Evolutionary conservation across 2,888 invertebrate genomes (phyloP).

Genomic region (Eristalis arbustorum): DNA sequence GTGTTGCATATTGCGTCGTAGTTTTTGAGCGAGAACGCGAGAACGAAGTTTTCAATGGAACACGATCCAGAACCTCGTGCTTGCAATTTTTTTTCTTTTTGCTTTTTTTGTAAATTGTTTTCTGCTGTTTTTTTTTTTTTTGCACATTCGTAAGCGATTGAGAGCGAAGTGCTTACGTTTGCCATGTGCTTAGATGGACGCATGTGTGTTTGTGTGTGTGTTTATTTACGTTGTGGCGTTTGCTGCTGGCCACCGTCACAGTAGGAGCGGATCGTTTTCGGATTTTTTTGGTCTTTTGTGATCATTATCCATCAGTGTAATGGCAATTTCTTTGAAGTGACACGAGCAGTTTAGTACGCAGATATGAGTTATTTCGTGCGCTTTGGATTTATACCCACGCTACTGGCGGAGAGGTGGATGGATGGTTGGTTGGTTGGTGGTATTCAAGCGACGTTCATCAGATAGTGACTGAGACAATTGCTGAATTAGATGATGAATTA

Average conservation of each 20-base stretch:
- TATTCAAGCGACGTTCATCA: neutral
- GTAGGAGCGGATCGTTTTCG: neutral
- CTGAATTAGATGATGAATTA: slow-evolving; percentile 1
- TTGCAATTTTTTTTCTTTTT: slow-evolving; percentile 25
- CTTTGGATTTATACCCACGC: neutral
- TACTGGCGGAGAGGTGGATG: neutral
- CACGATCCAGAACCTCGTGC: slow-evolving; percentile 55
- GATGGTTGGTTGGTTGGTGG: neutral
- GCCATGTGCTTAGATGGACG: neutral
- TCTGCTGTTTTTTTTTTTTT: slow-evolving; percentile 10
- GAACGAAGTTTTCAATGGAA: slow-evolving; percentile 57
- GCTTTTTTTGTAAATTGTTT: neutral
- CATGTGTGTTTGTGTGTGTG: neutral
- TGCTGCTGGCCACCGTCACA: neutral
- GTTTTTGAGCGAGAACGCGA: slow-evolving; percentile 27
- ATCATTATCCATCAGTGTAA: neutral
- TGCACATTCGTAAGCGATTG: slow-evolving; percentile 37
- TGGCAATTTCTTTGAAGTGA: slow-evolving; percentile 15
- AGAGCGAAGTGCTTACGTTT: slow-evolving; percentile 17
- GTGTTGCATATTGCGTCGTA: slow-evolving; percentile 50
- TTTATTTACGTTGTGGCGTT: slow-evolving; percentile 12
- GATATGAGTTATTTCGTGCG: neutral
- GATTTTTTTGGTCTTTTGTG: neutral
- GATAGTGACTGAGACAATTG: neutral
- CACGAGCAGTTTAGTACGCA: slow-evolving; percentile 22